Percentiles rank a stretch among this genome's conserved stretches.
Conservation (phyloP, 1,140 invertebrate species). For the Lepidurus apus region DNA sequence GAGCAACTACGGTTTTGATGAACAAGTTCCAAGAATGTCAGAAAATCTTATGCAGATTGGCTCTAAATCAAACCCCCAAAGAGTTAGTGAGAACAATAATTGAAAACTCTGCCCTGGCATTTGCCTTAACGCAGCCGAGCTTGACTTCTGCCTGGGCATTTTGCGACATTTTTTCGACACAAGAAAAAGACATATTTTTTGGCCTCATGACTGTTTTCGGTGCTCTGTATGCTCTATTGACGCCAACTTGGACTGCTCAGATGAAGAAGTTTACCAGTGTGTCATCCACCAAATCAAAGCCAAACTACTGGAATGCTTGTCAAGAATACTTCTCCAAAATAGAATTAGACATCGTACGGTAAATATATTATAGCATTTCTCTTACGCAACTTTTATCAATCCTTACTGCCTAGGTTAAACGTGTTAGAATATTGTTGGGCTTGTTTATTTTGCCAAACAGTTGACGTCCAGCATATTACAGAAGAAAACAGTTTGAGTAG, state of each 20-base stretch:
- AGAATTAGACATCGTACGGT: background rate
- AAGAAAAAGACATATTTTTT: background rate
- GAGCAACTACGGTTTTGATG: background rate
- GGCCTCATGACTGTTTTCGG: background rate
- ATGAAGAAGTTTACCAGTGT: background rate
- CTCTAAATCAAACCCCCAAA: background rate
- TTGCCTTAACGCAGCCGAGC: background rate
- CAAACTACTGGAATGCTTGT: background rate
- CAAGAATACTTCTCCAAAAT: background rate
- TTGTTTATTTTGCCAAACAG: conserved; percentile 1
- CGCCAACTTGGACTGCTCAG: background rate
- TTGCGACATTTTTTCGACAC: background rate
- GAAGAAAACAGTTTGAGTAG: background rate
- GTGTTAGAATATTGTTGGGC: conserved; percentile 3
- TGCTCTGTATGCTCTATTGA: background rate
- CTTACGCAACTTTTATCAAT: background rate
- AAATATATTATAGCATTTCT: background rate
- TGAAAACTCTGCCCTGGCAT: background rate
- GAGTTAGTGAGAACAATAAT: background rate
- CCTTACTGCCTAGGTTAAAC: background rate
- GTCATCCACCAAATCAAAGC: background rate
- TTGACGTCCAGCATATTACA: background rate
- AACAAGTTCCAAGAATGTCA: background rate
- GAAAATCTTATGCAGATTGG: background rate
- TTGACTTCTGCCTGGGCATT: background rate